A percentile compares a stretch with the other conserved stretches of the same genome.
Conservation (phyloP, 2,113 vertebrate genomes). For the Urocitellus parryii region DNA sequence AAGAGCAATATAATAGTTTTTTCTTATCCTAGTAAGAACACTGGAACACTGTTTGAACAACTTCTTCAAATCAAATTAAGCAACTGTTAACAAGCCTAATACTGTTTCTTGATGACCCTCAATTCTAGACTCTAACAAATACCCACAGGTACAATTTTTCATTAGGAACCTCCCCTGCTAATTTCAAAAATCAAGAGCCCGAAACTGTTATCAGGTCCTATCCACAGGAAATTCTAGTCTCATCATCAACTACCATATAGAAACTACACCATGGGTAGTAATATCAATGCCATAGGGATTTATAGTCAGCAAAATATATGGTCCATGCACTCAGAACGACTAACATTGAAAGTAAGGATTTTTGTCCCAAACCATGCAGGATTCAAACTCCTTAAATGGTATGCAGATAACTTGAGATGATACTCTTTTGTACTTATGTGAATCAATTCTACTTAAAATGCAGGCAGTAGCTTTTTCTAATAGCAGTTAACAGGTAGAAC, state of each 20-base stretch:
- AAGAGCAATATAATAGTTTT: not conserved
- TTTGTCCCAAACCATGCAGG: slow-evolving; percentile 47
- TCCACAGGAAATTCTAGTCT: not conserved
- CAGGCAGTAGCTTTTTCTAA: not conserved
- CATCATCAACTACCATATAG: not conserved
- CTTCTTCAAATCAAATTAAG: slow-evolving; percentile 47
- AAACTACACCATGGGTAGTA: not conserved
- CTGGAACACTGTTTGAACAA: not conserved
- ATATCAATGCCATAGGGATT: not conserved
- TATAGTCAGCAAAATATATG: slow-evolving; percentile 20
- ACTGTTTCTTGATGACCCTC: not conserved
- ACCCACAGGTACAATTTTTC: not conserved
- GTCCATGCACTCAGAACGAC: not conserved
- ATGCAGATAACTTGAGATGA: slow-evolving; percentile 27
- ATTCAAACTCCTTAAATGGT: slow-evolving; percentile 51
- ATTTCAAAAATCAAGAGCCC: slow-evolving; percentile 40
- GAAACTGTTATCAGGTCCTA: not conserved
- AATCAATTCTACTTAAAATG: slow-evolving; percentile 44
- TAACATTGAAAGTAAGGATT: slow-evolving; percentile 4
- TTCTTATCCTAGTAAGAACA: not conserved
- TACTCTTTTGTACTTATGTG: not conserved
- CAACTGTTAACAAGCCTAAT: not conserved
- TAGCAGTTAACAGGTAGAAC: not conserved
- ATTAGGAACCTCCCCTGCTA: not conserved
- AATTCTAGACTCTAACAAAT: not conserved